Conservation (phyloP, 2,797 vertebrate genomes). For the Malurus splendens region DNA sequence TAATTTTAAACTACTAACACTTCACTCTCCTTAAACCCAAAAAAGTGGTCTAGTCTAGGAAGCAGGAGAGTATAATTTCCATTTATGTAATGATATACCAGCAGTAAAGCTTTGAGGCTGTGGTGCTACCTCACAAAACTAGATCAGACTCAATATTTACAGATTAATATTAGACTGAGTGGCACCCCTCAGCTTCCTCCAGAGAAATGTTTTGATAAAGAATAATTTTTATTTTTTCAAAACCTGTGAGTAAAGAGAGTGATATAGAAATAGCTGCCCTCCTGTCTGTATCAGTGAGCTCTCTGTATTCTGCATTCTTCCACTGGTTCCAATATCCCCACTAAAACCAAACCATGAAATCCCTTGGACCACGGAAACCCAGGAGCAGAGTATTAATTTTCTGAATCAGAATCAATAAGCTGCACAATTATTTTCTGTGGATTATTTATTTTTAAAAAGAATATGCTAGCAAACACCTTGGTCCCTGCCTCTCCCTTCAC, state of each 20-base stretch:
- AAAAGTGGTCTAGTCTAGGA: neutral
- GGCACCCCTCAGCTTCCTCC: neutral
- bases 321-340: neutral
- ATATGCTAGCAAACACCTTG: neutral
- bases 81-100: neutral
- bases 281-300: neutral
- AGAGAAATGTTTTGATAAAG: neutral
- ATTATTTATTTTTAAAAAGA: neutral
- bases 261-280: neutral
- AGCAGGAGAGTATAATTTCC: neutral
- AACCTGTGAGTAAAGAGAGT: neutral
- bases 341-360: neutral
- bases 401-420: neutral
- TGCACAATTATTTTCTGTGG: neutral
- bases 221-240: neutral
- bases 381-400: neutral
- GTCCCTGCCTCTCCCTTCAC: neutral
- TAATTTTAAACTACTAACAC: neutral
- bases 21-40: neutral
- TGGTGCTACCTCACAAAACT: neutral
- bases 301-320: neutral
- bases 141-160: neutral
- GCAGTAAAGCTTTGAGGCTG: neutral
- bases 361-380: neutral
- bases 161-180: neutral